A percentile compares a stretch with the other conserved stretches of the same genome.
These are phyloP conservation scores for Osmerus eperlanus DNA, from an alignment of 2,113 vertebrate genomes.

Conservation along the genomic window DNA sequence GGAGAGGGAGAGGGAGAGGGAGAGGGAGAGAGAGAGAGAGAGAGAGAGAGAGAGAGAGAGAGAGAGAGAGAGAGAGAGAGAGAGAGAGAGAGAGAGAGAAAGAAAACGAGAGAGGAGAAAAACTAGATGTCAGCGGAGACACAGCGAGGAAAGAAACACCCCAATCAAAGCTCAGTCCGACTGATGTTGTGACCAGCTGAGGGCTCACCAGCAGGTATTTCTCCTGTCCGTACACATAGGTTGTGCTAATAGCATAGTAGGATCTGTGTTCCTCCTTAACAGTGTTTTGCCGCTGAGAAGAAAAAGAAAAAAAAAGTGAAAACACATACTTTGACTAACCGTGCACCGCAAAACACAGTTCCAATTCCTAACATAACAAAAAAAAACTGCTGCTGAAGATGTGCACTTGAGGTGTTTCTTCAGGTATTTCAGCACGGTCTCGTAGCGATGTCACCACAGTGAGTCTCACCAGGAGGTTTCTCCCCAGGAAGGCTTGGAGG, in stretches of 20 bases:
- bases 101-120: not conserved
- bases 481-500: conserved; percentile 89
- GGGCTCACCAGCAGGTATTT: conserved; percentile 93
- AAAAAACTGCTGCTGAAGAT: not conserved
- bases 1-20: not conserved
- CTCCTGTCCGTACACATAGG: conserved; percentile 95
- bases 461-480: conserved; percentile 81
- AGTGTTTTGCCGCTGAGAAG: conserved; percentile 59
- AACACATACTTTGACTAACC: not conserved
- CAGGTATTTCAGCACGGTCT: not conserved
- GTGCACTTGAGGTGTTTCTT: not conserved
- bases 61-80: not conserved
- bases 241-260: conserved; percentile 91
- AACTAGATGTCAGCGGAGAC: not conserved
- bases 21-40: not conserved
- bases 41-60: conserved; percentile 12
- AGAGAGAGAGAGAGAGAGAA: not conserved
- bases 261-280: conserved; percentile 90
- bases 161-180: too few relatives aligned
- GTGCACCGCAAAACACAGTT: not conserved
- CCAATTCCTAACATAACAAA: not conserved
- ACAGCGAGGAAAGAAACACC: too few relatives aligned
- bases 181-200: conserved; percentile 6
- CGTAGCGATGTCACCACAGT: not conserved
- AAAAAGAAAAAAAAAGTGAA: not conserved